Conservation (phyloP, 2,797 vertebrate genomes). For the Miichthys miiuy region DNA sequence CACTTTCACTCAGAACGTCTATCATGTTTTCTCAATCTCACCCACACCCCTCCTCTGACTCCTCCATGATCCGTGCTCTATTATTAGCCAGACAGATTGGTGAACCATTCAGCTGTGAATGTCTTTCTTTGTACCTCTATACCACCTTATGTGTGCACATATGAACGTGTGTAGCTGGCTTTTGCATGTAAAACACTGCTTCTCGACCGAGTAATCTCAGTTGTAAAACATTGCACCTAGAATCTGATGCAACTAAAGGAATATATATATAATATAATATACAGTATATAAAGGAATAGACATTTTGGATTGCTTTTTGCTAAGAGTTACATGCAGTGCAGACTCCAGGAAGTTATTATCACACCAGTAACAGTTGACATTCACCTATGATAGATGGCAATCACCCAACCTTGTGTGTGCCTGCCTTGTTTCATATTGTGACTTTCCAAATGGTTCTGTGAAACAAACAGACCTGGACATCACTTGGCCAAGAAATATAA, state of each 20-base stretch:
- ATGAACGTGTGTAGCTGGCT: background rate
- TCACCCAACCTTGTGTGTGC: too few relatives aligned
- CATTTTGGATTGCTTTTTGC: background rate
- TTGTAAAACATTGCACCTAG: slow-evolving; percentile 1
- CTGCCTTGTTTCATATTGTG: too few relatives aligned
- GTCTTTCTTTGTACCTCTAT: slow-evolving; percentile 21
- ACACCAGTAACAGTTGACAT: too few relatives aligned
- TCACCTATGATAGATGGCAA: too few relatives aligned
- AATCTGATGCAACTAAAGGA: background rate
- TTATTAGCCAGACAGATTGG: slow-evolving; percentile 59
- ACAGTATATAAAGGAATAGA: too few relatives aligned
- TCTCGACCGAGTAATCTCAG: background rate
- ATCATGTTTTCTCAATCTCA: slow-evolving; percentile 58
- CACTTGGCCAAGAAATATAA: too few relatives aligned
- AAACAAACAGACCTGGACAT: too few relatives aligned
- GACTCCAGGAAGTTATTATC: too few relatives aligned
- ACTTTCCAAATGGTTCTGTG: too few relatives aligned
- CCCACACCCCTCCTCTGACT: slow-evolving; percentile 21
- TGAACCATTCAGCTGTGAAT: slow-evolving; percentile 36
- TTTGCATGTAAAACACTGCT: slow-evolving; percentile 17
- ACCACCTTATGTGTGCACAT: slow-evolving; percentile 17
- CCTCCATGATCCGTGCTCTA: slow-evolving; percentile 36
- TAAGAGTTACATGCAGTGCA: background rate
- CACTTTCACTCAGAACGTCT: slow-evolving; percentile 48
- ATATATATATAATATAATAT: too few relatives aligned